phyloP scores from a whole-genome alignment of 2,888 invertebrate species.

The Cryptus armator region DNA sequence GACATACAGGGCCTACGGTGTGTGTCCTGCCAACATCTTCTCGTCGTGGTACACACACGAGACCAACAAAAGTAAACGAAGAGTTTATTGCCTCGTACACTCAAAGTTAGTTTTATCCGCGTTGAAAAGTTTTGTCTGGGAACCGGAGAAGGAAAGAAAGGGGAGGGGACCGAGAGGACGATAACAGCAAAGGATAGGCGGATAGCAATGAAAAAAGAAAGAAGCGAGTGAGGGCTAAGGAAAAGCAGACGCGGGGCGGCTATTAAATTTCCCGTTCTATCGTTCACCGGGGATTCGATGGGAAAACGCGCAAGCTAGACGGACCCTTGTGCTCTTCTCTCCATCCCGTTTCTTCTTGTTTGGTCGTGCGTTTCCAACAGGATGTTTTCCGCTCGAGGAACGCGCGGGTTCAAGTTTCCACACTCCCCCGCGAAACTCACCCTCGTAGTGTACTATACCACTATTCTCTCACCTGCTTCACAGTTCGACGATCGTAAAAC shows the following conservation, averaged over 20 bases:
- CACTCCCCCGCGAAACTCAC: conserved; percentile 17
- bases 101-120: conserved; percentile 60
- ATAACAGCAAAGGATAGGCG: conserved; percentile 5
- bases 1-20: background rate
- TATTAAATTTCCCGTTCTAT: conserved; percentile 56
- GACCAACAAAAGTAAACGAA: conserved; percentile 49
- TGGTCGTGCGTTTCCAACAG: conserved; percentile 67
- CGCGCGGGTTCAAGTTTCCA: conserved; percentile 58
- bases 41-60: conserved; percentile 34
- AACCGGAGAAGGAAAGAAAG: conserved; percentile 10
- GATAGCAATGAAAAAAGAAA: background rate
- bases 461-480: conserved; percentile 16
- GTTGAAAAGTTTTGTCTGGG: conserved; percentile 50
- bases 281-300: conserved; percentile 44
- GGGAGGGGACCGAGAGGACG: background rate
- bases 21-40: background rate
- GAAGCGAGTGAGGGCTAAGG: conserved; percentile 6
- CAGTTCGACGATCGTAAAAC: conserved; percentile 4
- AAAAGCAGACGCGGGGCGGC: conserved; percentile 42
- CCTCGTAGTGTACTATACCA: background rate
- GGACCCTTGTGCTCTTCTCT: conserved; percentile 56
- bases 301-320: conserved; percentile 43
- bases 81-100: conserved; percentile 61
- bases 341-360: conserved; percentile 61
- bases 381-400: conserved; percentile 69